Conservation (phyloP, 2,113 vertebrate genomes). For the Aspiorhynchus laticeps region DNA sequence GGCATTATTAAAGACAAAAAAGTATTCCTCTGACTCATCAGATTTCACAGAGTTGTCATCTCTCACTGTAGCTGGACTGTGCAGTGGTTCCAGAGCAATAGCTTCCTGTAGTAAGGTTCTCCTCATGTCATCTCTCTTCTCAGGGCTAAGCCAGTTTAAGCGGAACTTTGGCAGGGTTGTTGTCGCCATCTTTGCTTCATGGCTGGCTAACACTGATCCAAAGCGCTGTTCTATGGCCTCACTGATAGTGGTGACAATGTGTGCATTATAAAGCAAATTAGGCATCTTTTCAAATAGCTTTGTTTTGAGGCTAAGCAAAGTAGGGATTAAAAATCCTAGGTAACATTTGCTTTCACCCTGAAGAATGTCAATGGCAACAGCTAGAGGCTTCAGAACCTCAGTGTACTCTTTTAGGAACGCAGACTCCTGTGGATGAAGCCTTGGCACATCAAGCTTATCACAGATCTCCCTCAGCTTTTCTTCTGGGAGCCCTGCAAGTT, state of each 20-base stretch:
- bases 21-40: constrained; percentile 30
- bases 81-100: too few species aligned
- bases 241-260: constrained; percentile 27
- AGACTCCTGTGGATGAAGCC: not conserved
- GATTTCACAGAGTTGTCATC: not conserved
- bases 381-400: constrained; percentile 10
- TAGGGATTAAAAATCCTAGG: constrained; percentile 33
- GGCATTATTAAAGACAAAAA: constrained; percentile 11
- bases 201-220: constrained; percentile 18
- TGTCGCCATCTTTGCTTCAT: constrained; percentile 45
- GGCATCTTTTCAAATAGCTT: constrained; percentile 29
- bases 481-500: not conserved
- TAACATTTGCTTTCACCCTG: constrained; percentile 44
- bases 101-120: too few species aligned
- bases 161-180: constrained; percentile 35
- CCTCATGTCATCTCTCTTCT: constrained; percentile 15
- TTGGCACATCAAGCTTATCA: not conserved
- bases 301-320: constrained; percentile 26
- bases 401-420: constrained; percentile 7
- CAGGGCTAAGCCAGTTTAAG: constrained; percentile 22
- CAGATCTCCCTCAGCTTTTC: not conserved
- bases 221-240: constrained; percentile 13
- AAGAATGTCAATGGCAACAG: constrained; percentile 24
- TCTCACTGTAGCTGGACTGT: not conserved
- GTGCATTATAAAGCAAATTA: not conserved